Evolutionary conservation across 2,888 invertebrate genomes (phyloP).

Genomic region (Drosophila lacicola): DNA sequence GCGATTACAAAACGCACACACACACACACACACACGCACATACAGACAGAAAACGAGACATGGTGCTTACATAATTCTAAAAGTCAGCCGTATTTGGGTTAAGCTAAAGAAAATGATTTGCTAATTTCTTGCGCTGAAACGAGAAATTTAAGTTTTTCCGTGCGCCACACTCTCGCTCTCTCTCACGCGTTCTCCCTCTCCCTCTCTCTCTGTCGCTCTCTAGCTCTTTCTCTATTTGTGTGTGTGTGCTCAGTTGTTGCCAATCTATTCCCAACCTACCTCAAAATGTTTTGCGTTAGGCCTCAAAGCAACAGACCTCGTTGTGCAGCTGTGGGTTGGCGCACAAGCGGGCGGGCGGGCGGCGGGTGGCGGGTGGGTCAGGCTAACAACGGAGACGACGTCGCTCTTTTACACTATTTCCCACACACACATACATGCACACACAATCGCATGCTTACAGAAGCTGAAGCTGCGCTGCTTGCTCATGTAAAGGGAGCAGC

Average conservation of each 20-base stretch:
- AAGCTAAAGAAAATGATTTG: conserved; percentile 78
- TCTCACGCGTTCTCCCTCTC: conserved; percentile 3
- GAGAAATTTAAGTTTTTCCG: conserved; percentile 79
- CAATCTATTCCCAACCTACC: conserved; percentile 84
- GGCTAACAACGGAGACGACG: conserved; percentile 16
- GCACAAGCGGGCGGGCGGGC: background rate
- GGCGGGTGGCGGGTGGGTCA: conserved; percentile 8
- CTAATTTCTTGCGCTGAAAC: conserved; percentile 76
- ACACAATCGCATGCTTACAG: conserved; percentile 53
- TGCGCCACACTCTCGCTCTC: conserved; percentile 39
- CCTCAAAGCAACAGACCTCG: conserved; percentile 78
- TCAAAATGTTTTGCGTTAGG: conserved; percentile 83
- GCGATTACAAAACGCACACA: conserved; percentile 62
- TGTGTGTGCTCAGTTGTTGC: conserved; percentile 71
- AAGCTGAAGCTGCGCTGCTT: conserved; percentile 70
- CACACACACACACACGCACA: conserved; percentile 43
- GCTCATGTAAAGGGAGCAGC: conserved; percentile 56
- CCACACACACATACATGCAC: conserved; percentile 48
- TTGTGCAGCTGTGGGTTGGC: conserved; percentile 44
- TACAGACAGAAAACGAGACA: conserved; percentile 51
- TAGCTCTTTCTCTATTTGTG: conserved; percentile 3
- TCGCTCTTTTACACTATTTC: conserved; percentile 78
- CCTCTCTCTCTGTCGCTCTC: conserved; percentile 2
- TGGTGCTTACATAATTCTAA: conserved; percentile 71
- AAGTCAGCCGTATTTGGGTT: conserved; percentile 72